Evolutionary conservation across 2,797 vertebrate genomes (phyloP), one percentile per base, ranked within the genome.

Genomic region (Carduelis carduelis): DNA sequence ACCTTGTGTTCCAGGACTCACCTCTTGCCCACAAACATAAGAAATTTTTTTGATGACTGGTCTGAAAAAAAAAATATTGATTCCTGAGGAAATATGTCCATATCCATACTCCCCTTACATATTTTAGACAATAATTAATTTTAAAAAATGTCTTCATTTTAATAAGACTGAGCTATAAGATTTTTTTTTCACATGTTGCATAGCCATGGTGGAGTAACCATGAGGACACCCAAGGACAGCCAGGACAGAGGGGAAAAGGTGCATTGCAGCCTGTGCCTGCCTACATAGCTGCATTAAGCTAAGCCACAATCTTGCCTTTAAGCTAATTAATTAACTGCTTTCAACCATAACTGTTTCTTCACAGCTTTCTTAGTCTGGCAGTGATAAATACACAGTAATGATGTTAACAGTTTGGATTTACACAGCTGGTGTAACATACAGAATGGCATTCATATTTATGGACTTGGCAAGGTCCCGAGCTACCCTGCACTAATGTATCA

Each of bases 271-370:
- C 65, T 61, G 59, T 9, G 7, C 44, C 72, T 85, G 78, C 76
- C 79, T 72, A 28, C 55, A 23, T 7, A 49, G 55, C 66, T 86
- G 53, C 12, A 1, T 75, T 81, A 85, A 89, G 72, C 63, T 50
- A 75, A 96, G 61, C 76, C 74, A 79, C 71, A 79, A 60, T 88
- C 87, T 86, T 93, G 89, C 87, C 85, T 95, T 90, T 82, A n/a
- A 91, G 89, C 87, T 93, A 95, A 91, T 92, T 95, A 93, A 96
- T 64, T 92, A 96, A 90, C 91, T 91, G 91, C 92, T 96, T 94
- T 96, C 92, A 87, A 90, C 94, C 93, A 82, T 88, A 74, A 90
- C 77, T 83, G 53, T 95, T 93, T 95, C 91, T 95, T 96, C 94
- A 95, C 79, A 91, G 89, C 85, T 92, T 96, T 82, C 83, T 78